Evolutionary conservation across 2,113 vertebrate species (phyloP).

Genomic region (Sceloporus tristichus): DNA sequence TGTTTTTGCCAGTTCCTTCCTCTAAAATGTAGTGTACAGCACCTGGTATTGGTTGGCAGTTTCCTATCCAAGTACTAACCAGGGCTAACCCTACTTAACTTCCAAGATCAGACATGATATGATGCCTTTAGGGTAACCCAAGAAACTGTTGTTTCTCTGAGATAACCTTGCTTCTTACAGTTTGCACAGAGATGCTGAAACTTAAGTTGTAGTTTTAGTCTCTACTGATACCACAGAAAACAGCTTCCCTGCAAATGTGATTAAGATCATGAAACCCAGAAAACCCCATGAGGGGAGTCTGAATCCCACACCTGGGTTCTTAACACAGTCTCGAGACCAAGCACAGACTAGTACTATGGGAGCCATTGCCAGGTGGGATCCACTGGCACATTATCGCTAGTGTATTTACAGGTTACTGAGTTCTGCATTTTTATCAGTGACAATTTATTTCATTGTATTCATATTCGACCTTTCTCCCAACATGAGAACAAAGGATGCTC

Average conservation of each 20-base stretch:
- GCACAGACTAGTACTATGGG: neutral
- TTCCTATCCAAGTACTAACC: no score
- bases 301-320: constrained; percentile 12
- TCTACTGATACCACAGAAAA: constrained; percentile 17
- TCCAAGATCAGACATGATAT: no score
- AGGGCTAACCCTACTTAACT: no score
- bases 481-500: no score
- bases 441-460: no score
- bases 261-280: constrained; percentile 61
- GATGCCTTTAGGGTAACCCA: neutral
- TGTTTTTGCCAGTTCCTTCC: no score
- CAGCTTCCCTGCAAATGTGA: constrained; percentile 42
- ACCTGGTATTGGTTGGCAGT: no score
- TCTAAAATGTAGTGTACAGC: no score
- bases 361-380: neutral
- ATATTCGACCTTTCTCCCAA: no score
- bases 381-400: neutral
- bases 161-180: neutral
- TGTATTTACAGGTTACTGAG: neutral
- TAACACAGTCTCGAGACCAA: neutral
- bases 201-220: neutral
- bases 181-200: constrained; percentile 10
- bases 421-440: neutral
- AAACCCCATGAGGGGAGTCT: constrained; percentile 28
- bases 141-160: neutral